Percentiles rank a stretch among this genome's conserved stretches.
Evolutionary conservation across 2,888 invertebrate species (phyloP).

Genomic region (Microctonus brassicae): DNA sequence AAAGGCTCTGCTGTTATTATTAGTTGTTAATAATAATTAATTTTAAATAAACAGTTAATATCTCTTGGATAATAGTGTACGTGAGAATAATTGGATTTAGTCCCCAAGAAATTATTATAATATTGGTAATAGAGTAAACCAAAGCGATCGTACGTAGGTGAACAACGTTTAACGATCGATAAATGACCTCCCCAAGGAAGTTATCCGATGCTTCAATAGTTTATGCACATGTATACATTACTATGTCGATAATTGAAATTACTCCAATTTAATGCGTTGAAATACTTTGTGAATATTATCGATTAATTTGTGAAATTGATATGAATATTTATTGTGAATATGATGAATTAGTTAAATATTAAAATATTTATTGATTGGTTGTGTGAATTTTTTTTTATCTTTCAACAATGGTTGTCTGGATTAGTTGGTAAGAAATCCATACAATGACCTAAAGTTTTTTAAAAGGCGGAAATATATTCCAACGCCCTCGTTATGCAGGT

Average conservation of each 20-base stretch:
- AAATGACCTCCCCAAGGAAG: constrained; percentile 21
- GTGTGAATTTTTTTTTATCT: too few relatives aligned
- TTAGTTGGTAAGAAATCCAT: neutral
- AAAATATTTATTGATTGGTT: too few relatives aligned
- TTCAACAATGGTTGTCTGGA: too few relatives aligned
- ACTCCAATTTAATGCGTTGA: too few relatives aligned
- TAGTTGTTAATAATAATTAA: too few relatives aligned
- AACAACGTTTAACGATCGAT: constrained; percentile 31
- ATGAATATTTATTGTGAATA: too few relatives aligned
- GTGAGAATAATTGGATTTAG: neutral
- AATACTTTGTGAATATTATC: too few relatives aligned
- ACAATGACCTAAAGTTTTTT: neutral
- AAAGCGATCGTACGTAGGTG: neutral
- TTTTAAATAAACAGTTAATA: too few relatives aligned
- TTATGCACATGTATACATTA: neutral
- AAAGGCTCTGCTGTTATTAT: too few relatives aligned
- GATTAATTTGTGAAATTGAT: too few relatives aligned
- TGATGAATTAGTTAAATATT: too few relatives aligned
- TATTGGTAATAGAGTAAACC: neutral
- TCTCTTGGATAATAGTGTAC: neutral
- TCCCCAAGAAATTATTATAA: neutral
- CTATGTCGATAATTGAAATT: neutral
- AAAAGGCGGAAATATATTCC: neutral
- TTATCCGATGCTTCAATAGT: neutral
- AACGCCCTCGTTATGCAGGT: constrained; percentile 31